A percentile compares a stretch with the other conserved stretches of the same genome.
Evolutionary conservation across 2,888 invertebrate species (phyloP).

Genomic region (Ischnus inquisitorius): DNA sequence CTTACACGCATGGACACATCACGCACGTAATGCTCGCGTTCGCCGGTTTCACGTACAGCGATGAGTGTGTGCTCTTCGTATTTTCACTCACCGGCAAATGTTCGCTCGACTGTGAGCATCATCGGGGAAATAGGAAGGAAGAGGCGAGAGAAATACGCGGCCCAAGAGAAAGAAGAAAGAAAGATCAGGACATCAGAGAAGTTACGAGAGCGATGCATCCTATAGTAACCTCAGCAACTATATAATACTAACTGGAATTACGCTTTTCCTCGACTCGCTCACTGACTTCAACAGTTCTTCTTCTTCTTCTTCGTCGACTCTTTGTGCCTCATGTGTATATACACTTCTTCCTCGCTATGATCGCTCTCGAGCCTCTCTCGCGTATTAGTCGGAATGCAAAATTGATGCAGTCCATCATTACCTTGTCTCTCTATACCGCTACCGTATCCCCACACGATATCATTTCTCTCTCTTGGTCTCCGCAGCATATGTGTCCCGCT

Average conservation of each 20-base stretch:
- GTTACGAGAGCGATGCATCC: conserved; percentile 53
- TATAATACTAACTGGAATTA: conserved; percentile 62
- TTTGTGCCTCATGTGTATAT: conserved; percentile 12
- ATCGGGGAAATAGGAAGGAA: conserved; percentile 18
- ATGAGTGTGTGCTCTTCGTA: conserved; percentile 28
- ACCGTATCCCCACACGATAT: not conserved
- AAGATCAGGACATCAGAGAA: conserved; percentile 35
- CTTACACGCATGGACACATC: conserved; percentile 73
- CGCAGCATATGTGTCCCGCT: conserved; percentile 1
- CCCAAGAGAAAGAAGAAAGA: conserved; percentile 1
- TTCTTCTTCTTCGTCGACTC: conserved; percentile 25
- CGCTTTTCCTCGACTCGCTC: conserved; percentile 66
- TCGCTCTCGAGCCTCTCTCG: conserved; percentile 49
- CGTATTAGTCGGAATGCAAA: conserved; percentile 63
- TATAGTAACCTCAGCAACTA: conserved; percentile 43
- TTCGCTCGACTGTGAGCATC: conserved; percentile 52
- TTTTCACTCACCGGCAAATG: conserved; percentile 57
- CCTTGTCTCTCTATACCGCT: conserved; percentile 34
- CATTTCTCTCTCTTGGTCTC: not conserved
- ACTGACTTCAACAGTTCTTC: conserved; percentile 47
- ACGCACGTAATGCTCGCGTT: conserved; percentile 66
- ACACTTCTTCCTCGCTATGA: conserved; percentile 42
- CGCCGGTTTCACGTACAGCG: conserved; percentile 30
- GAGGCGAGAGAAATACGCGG: not conserved
- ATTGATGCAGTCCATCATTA: conserved; percentile 59